Evolutionary conservation across 2,888 invertebrate species (phyloP).

Genomic region (Polydrusus cervinus): DNA sequence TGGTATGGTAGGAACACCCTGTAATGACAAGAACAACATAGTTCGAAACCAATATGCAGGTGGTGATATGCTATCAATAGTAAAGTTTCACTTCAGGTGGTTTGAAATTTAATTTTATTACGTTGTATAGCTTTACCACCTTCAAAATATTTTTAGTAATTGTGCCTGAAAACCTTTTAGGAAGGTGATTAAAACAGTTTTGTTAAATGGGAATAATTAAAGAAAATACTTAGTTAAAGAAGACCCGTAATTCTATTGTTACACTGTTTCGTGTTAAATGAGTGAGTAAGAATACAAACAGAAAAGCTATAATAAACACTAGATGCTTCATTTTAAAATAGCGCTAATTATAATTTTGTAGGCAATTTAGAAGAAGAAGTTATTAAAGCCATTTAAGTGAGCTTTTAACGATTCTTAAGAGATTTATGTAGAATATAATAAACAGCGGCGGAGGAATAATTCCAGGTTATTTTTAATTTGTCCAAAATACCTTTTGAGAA

Average conservation of each 20-base stretch:
- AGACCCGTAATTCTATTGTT: slow-evolving; percentile 12
- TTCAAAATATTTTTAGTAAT: no score
- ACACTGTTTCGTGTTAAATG: not conserved
- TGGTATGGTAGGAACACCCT: no score
- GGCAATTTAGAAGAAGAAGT: slow-evolving; percentile 1
- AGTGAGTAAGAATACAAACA: slow-evolving; percentile 2
- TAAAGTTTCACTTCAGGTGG: no score
- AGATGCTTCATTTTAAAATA: slow-evolving; percentile 17
- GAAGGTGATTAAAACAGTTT: not conserved
- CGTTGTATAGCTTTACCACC: no score
- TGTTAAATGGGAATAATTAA: slow-evolving; percentile 21
- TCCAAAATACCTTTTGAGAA: no score
- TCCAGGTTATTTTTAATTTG: no score
- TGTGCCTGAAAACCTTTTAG: not conserved
- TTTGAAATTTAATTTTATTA: no score
- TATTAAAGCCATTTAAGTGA: slow-evolving; percentile 9
- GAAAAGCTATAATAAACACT: slow-evolving; percentile 1
- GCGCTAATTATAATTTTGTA: slow-evolving; percentile 16
- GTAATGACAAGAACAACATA: no score
- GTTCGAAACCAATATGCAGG: no score
- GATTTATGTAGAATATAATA: slow-evolving; percentile 5
- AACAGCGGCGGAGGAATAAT: not conserved
- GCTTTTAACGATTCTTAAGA: slow-evolving; percentile 11
- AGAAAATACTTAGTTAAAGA: not conserved
- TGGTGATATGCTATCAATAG: no score